A percentile compares a stretch with the other conserved stretches of the same genome.
These are phyloP conservation scores for Lordiphosa stackelbergi DNA, from an alignment of 1,140 invertebrate genomes.

Conservation along the genomic window DNA sequence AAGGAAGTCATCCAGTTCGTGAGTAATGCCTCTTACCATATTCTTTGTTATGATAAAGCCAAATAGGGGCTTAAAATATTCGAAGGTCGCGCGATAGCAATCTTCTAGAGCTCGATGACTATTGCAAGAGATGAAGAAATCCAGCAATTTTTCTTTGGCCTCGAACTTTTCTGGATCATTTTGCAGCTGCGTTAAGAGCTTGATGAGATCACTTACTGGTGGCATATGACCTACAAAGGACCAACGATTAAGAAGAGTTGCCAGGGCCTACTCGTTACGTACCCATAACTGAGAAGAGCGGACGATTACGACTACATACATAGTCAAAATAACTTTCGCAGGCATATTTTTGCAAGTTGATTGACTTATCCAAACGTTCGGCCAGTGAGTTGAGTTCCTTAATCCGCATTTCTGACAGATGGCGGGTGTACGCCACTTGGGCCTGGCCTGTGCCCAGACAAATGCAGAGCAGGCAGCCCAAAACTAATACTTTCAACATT, in stretches of 20 bases:
- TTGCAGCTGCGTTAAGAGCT: slow-evolving; percentile 52
- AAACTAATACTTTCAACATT: slow-evolving; percentile 5
- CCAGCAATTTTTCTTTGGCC: slow-evolving; percentile 66
- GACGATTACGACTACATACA: slow-evolving; percentile 65
- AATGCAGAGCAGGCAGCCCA: slow-evolving; percentile 11
- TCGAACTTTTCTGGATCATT: slow-evolving; percentile 58
- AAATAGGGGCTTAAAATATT: slow-evolving; percentile 68
- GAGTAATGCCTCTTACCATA: slow-evolving; percentile 25
- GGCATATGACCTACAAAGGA: slow-evolving; percentile 49
- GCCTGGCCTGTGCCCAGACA: slow-evolving; percentile 9
- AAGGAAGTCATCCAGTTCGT: slow-evolving; percentile 54
- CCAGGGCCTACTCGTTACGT: neutral
- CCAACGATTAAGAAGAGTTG: neutral
- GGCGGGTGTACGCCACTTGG: slow-evolving; percentile 45
- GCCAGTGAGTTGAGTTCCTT: slow-evolving; percentile 54
- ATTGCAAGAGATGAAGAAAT: slow-evolving; percentile 71
- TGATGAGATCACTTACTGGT: slow-evolving; percentile 44
- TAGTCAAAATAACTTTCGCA: slow-evolving; percentile 71
- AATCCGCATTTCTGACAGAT: slow-evolving; percentile 61
- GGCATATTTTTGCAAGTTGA: slow-evolving; percentile 57
- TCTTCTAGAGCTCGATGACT: slow-evolving; percentile 53
- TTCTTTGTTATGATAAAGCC: slow-evolving; percentile 68
- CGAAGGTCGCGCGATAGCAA: slow-evolving; percentile 69
- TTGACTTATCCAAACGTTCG: slow-evolving; percentile 46
- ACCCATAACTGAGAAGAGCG: slow-evolving; percentile 69